phyloP scores from a whole-genome alignment of 2,113 vertebrate genomes.

The Oncorhynchus clarkii region DNA sequence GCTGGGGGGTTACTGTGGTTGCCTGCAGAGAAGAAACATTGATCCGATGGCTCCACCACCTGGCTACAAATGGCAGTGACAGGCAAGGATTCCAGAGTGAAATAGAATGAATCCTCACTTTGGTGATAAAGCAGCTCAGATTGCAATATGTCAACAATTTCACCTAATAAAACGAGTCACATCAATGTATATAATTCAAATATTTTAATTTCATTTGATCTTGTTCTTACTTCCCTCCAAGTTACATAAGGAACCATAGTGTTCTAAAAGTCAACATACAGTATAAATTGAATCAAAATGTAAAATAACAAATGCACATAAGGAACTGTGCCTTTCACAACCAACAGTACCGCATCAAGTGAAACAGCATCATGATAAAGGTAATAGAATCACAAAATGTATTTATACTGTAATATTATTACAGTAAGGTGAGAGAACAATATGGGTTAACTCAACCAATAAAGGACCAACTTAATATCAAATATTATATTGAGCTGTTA shows the following conservation, averaged over 20 bases:
- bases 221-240: neutral
- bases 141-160: neutral
- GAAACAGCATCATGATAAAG: constrained; percentile 12
- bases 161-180: neutral
- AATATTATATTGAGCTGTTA: neutral
- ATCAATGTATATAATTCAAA: neutral
- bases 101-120: neutral
- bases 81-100: neutral
- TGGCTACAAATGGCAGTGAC: neutral
- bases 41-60: neutral
- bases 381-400: neutral
- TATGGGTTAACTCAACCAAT: neutral
- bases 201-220: neutral
- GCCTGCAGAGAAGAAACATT: neutral
- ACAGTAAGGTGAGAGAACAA: neutral
- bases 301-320: constrained; percentile 1
- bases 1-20: no score
- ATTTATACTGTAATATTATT: neutral
- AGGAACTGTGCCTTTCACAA: constrained; percentile 8
- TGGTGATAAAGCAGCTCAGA: neutral
- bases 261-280: neutral
- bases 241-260: neutral
- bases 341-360: neutral
- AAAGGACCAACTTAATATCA: neutral
- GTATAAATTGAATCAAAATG: neutral